Conservation (phyloP, 2,888 invertebrate genomes). For the Gastracanthus pulcherrimus region DNA sequence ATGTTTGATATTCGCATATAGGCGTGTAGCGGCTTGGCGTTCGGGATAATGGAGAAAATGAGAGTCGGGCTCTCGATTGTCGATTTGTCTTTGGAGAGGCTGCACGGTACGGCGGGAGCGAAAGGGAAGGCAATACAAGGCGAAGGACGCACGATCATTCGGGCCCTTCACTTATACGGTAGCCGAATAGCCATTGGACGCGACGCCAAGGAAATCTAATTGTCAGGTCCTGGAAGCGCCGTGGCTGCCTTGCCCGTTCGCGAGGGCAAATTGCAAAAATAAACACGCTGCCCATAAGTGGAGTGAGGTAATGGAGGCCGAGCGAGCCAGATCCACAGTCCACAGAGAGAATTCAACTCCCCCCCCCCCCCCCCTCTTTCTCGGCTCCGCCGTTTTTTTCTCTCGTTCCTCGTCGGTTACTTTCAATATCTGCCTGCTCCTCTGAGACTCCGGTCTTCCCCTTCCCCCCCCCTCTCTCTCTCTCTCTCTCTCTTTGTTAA, state of each 20-base stretch:
- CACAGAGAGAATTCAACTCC: slow-evolving; percentile 20
- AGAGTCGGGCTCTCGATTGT: slow-evolving; percentile 49
- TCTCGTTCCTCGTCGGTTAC: slow-evolving; percentile 21
- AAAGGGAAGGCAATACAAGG: not conserved
- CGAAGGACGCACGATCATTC: slow-evolving; percentile 44
- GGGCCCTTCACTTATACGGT: slow-evolving; percentile 73
- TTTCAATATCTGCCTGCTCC: slow-evolving; percentile 49
- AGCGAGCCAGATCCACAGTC: slow-evolving; percentile 49
- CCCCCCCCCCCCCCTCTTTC: slow-evolving; percentile 48
- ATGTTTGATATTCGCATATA: not conserved
- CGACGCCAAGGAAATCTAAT: slow-evolving; percentile 74
- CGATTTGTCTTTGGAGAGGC: slow-evolving; percentile 39
- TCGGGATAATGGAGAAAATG: slow-evolving; percentile 50
- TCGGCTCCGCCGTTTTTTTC: too few relatives aligned
- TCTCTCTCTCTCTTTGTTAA: slow-evolving; percentile 3
- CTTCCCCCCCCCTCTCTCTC: not conserved
- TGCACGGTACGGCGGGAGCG: not conserved
- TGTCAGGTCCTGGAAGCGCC: slow-evolving; percentile 71
- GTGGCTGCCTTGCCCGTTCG: slow-evolving; percentile 61
- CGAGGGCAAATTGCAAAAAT: slow-evolving; percentile 75
- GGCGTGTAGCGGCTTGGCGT: not conserved
- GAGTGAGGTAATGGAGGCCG: slow-evolving; percentile 62
- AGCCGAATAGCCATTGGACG: slow-evolving; percentile 67
- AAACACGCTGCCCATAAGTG: slow-evolving; percentile 70
- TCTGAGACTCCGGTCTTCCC: too few relatives aligned